These are phyloP conservation scores for Plotosus lineatus DNA, from an alignment of 2,113 vertebrate genomes.

Conservation along the genomic window DNA sequence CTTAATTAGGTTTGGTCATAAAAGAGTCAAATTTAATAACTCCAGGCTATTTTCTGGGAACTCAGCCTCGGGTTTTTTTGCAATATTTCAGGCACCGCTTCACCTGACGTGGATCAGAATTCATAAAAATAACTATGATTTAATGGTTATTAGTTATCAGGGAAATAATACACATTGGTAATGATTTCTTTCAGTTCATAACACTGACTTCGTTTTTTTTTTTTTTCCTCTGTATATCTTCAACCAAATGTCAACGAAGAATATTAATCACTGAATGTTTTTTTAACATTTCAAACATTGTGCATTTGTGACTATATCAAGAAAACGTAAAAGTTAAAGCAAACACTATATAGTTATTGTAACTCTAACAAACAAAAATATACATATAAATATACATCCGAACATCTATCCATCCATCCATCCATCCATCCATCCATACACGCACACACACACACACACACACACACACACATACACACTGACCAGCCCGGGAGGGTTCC, in stretches of 20 bases:
- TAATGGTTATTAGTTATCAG: neutral
- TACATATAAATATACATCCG: too few relatives aligned
- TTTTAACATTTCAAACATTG: neutral
- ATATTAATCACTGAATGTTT: neutral
- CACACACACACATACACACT: too few relatives aligned
- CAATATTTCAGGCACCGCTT: neutral
- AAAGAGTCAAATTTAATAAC: conserved; percentile 31
- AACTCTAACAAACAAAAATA: too few relatives aligned
- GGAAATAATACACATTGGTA: neutral
- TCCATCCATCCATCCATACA: too few relatives aligned
- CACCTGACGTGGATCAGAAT: conserved; percentile 4
- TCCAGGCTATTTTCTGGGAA: conserved; percentile 16
- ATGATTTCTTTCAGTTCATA: neutral
- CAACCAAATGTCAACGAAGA: neutral
- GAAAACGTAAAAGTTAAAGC: neutral
- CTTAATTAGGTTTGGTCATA: conserved; percentile 39
- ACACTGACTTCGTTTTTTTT: neutral
- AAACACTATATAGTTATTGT: too few relatives aligned
- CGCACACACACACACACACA: too few relatives aligned
- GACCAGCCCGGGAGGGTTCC: too few relatives aligned
- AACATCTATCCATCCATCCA: too few relatives aligned
- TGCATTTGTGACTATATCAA: neutral
- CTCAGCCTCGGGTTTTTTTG: neutral
- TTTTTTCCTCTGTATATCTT: neutral
- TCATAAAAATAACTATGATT: conserved; percentile 2